Conservation (phyloP, 2,888 invertebrate genomes). For the Dendrolimus houi region DNA sequence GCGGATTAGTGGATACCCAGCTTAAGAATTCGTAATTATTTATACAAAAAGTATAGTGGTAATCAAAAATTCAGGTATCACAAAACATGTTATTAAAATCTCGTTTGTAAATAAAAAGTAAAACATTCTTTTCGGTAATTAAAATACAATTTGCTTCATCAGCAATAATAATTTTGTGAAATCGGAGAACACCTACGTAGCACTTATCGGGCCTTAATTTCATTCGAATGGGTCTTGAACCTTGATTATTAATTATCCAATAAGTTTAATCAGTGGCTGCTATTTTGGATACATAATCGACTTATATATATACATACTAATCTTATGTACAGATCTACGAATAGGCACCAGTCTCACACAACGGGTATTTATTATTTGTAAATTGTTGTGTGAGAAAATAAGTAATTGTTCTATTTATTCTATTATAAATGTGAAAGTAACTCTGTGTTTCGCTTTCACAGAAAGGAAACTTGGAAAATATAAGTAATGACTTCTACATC, state of each 20-base stretch:
- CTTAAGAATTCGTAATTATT: no score
- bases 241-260: neutral
- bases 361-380: no score
- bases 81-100: neutral
- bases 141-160: neutral
- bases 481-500: no score
- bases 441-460: no score
- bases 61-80: neutral
- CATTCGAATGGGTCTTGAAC: neutral
- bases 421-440: no score
- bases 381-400: no score
- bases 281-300: neutral
- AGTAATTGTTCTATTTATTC: no score
- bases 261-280: neutral
- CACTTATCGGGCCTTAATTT: neutral
- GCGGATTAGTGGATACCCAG: no score
- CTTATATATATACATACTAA: neutral
- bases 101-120: neutral
- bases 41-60: no score
- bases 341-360: no score
- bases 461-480: no score
- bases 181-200: neutral
- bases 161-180: neutral
- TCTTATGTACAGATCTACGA: no score
- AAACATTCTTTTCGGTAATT: neutral